phyloP scores from a whole-genome alignment of 2,113 vertebrate genomes.

The Calyptommatus sinebrachiatus region DNA sequence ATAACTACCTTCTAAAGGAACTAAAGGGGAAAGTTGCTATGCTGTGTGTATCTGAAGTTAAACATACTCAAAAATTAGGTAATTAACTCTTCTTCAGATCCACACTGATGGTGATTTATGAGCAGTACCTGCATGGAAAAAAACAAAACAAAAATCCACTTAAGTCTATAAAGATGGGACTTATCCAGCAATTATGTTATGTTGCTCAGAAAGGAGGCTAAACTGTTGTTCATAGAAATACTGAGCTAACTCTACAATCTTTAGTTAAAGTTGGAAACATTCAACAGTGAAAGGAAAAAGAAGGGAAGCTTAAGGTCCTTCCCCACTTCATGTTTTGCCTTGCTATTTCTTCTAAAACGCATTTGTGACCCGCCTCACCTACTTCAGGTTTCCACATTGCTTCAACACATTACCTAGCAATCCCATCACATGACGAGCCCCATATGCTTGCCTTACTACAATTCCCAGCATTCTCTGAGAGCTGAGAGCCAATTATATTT shows the following conservation, averaged over 20 bases:
- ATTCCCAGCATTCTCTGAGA: too few species aligned
- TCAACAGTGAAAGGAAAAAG: slow-evolving; percentile 55
- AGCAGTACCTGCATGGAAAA: slow-evolving; percentile 84
- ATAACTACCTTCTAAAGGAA: slow-evolving; percentile 82
- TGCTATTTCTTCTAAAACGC: too few species aligned
- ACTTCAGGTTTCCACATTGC: too few species aligned
- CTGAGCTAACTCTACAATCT: slow-evolving; percentile 56
- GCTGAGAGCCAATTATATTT: too few species aligned
- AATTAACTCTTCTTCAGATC: slow-evolving; percentile 86
- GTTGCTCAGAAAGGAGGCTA: slow-evolving; percentile 71
- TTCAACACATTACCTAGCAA: too few species aligned
- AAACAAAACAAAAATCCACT: slow-evolving; percentile 82
- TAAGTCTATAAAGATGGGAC: slow-evolving; percentile 84
- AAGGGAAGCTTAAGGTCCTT: slow-evolving; percentile 6
- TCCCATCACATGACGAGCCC: too few species aligned
- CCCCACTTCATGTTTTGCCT: too few species aligned
- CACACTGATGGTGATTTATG: slow-evolving; percentile 84
- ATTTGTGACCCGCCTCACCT: too few species aligned
- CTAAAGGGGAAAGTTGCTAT: slow-evolving; percentile 81
- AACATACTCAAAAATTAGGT: slow-evolving; percentile 85
- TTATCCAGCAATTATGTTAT: slow-evolving; percentile 72
- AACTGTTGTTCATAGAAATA: slow-evolving; percentile 67
- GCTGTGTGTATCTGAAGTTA: slow-evolving; percentile 86
- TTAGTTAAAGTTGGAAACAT: slow-evolving; percentile 63
- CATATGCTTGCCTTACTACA: too few species aligned